Base-by-base conservation (phyloP, 2,888 invertebrate species). In the Scaptomyza cyrtandrae region DNA sequence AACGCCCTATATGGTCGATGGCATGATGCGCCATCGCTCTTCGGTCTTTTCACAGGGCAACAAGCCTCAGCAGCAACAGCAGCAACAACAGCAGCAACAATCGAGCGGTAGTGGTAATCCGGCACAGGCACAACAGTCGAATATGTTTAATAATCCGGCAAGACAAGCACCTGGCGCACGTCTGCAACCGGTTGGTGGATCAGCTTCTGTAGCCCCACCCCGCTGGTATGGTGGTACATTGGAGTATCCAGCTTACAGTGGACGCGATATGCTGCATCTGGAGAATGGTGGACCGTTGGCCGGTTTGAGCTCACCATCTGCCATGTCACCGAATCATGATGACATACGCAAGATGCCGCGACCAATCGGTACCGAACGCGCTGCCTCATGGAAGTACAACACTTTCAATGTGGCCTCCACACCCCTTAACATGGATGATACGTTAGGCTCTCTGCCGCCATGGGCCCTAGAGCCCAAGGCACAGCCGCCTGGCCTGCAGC, bases 321-420 rank as follows among this genome's bases (percentile, higher is more conserved):
- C 92, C 35, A 92, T 92, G 92, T 92, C 92, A 59, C 92, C 92
- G 11, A 92, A 91, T 64, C 92, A 92, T 77, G 92, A 92, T 65
- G 92, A 92, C 80, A 89, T 90, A 76, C 90, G 92, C 35, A 92
- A 92, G 86, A 92, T 92, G 80, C 95, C 95, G 57, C 89, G 95
- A 5, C 97, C 97, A 54, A 97, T 97, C 90, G 97, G 97, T 76
- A 97, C 96, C 0, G 97, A 97, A 92, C 94, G 97, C 84, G 84
- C 92, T 27, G 92, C 92, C 14, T 91, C 91, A 52, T 92, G 92
- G 92, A 92, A 92, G 63, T 91, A 90, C 64, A 91, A 91, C 57
- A 90, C 90, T 72, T 92, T 90, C 63, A 91, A 88, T 62, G 89
- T 89, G 65, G 80, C 44, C 50, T 70, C 55, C 53, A 78, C 65